Percentiles rank a stretch among this genome's conserved stretches.
Evolutionary conservation across 2,113 vertebrate species (phyloP).

Genomic region (Trachemys scripta): DNA sequence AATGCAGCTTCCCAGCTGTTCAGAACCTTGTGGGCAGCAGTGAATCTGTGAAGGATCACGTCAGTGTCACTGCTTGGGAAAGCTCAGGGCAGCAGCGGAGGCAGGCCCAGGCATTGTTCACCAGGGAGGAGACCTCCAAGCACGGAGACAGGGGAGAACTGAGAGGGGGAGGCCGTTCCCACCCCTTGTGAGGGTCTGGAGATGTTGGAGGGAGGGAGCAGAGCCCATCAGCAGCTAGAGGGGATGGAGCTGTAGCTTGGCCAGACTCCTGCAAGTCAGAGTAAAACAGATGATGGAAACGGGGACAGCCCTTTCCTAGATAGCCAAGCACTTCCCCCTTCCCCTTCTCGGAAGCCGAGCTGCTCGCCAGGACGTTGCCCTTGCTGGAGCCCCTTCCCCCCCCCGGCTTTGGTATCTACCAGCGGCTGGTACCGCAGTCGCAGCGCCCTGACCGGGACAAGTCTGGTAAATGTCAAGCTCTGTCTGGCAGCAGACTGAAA

Average conservation of each 20-base stretch:
- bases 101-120: not conserved
- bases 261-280: not conserved
- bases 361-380: no score
- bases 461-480: not conserved
- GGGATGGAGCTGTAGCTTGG: not conserved
- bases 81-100: not conserved
- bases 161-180: not conserved
- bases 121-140: not conserved
- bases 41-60: not conserved
- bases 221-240: not conserved
- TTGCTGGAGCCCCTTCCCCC: no score
- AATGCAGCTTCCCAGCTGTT: not conserved
- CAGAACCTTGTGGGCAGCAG: not conserved
- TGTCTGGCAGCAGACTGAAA: not conserved
- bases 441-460: not conserved
- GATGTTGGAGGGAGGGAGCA: not conserved
- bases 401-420: not conserved
- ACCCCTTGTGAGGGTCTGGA: not conserved
- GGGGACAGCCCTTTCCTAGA: not conserved
- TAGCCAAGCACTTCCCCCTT: not conserved
- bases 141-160: not conserved
- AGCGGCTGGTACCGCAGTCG: not conserved
- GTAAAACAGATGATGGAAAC: not conserved
- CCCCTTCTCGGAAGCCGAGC: not conserved
- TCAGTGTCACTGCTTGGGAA: rapidly evolving